Evolutionary conservation across 2,888 invertebrate genomes (phyloP), one percentile per base, ranked within the genome.

Genomic region (Halictus quadricinctus): DNA sequence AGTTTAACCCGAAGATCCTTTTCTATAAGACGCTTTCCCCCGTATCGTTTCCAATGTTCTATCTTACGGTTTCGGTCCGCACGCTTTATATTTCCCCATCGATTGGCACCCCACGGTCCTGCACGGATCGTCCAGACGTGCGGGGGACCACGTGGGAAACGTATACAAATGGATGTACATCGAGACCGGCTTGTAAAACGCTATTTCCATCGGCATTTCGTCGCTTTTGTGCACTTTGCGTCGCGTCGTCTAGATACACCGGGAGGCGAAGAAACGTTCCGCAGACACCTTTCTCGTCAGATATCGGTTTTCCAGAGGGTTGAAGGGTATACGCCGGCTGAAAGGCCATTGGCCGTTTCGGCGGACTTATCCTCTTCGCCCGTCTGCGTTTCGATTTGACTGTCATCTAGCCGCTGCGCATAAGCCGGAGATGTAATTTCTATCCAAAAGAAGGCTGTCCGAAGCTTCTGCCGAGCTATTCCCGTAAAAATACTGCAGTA

Each of bases 221-320:
- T 77, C 81, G 79, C 79, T 84, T 81, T 77, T 77, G 81, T 78
- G 84, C 83, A 84, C 85, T 84, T 80, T 87, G 79, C 80, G 80
- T 87, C 77, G 58, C 58, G 72, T 72, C 78, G 78, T 54, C 80
- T 76, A 80, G 82, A 76, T 72, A 80, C 76, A 74, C 43, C 18
- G 69, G 13, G 29, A 76, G 64, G 41, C 75, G 80, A 84, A 83
- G 89, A 89, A 87, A 88, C 81, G 83, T 76, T 70, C 74, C 85
- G 77, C 81, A 79, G 83, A 88, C 85, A 83, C 81, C 85, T 91
- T 90, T 88, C 89, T 85, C 89, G 84, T 21, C 76, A 81, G 88
- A 88, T 90, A 92, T 90, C 90, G 90, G 87, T 78, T 91, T 92
- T 86, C 85, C 87, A 88, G 88, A 76, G 36, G 50, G 74, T 74